Base-by-base conservation (phyloP, 2,797 vertebrate species). In the Ctenopoma multispine region DNA sequence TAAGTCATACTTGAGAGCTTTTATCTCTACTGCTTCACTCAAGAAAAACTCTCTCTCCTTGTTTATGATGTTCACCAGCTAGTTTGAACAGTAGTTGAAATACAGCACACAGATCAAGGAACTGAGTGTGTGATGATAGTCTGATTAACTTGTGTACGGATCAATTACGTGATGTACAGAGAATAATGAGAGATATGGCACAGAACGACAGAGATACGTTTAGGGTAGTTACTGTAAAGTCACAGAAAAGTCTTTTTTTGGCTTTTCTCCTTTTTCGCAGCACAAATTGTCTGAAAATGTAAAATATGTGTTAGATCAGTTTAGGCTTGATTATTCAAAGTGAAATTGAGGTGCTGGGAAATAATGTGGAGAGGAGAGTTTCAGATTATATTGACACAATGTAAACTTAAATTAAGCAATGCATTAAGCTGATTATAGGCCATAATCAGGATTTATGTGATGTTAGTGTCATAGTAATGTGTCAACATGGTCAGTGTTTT, bases 1-100 rank as follows among this genome's bases (percentile, higher is more conserved):
- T 69, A 41, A 69, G 78, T 81, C 38, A 66, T 56, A 46, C 64
- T 71, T 64, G 61, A 9, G 20, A 20, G 18, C 21, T 70, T 78
- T 74, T 48, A 53, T 64, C 21, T 62, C 24, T 7, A 18, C 63
- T 41, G 24, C 38, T 43, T 34, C 31, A 49, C 29, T 1, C 2
- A 56, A 46, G 31, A 17, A 53, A 23, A 23, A 21, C 13, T 36
- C 4, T 50, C 20, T 31, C 41, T 40, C 3, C 40, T 31, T 34
- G 40, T 44, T 65, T 34, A 24, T 29, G 17, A 15, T 34, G 36
- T 55, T 12, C 3, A n/a, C 48, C 11, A 41, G 29, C 27, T 38
- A 6, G 12, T 29, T 41, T 40, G 8, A 47, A 1, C 12, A 29
- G 29, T n/a, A 61, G 18, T 9, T 43, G 44, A n/a, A 72, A 13